Conservation (phyloP, 2,888 invertebrate species). For the Poecilus cupreus region DNA sequence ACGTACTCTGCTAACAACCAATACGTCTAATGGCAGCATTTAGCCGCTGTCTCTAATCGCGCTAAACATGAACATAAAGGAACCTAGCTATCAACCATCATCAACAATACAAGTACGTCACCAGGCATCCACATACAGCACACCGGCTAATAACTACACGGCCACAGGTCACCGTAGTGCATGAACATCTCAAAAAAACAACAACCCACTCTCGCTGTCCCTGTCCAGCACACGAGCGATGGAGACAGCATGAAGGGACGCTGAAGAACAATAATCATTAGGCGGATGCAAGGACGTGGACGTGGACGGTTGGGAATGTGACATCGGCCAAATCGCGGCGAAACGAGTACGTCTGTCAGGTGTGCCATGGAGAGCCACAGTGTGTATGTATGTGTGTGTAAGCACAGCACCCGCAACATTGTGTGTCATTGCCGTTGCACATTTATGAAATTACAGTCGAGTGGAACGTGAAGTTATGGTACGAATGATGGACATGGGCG, state of each 20-base stretch:
- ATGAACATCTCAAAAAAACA: neutral
- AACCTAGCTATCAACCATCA: too few relatives aligned
- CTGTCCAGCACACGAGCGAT: neutral
- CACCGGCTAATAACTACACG: neutral
- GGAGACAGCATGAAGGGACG: neutral
- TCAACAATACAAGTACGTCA: too few relatives aligned
- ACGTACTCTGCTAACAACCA: too few relatives aligned
- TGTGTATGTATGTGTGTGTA: slow-evolving; percentile 5
- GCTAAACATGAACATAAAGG: too few relatives aligned
- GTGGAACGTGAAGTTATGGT: slow-evolving; percentile 46
- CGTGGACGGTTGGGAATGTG: slow-evolving; percentile 30
- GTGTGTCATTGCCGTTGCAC: slow-evolving; percentile 46
- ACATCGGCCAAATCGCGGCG: slow-evolving; percentile 6
- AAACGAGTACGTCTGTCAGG: neutral
- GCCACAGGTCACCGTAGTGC: neutral
- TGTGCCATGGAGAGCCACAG: neutral
- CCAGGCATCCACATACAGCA: slow-evolving; percentile 4
- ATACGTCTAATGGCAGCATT: too few relatives aligned
- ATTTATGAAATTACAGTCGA: slow-evolving; percentile 53
- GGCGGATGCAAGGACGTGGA: slow-evolving; percentile 42
- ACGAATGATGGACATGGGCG: slow-evolving; percentile 26
- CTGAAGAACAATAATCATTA: slow-evolving; percentile 52
- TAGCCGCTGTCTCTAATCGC: too few relatives aligned
- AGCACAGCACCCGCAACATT: slow-evolving; percentile 1
- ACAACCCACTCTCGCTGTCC: neutral